Conservation (phyloP, 2,888 invertebrate genomes). For the Patella ulyssiponensis region DNA sequence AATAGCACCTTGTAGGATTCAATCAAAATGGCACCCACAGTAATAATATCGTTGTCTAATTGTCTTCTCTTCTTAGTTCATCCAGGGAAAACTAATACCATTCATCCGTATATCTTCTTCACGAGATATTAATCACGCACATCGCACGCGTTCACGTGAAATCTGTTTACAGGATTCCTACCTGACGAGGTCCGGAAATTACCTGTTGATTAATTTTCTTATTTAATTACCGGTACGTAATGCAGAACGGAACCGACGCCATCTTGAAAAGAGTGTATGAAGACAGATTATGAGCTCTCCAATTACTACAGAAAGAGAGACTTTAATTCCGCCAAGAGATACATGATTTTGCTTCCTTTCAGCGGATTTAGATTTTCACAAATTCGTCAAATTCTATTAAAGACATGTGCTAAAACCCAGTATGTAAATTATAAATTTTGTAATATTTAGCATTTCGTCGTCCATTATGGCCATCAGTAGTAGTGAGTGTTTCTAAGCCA, state of each 20-base stretch:
- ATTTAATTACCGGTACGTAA: conserved; percentile 2
- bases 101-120: neutral
- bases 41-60: no score
- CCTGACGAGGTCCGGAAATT: neutral
- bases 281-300: conserved; percentile 1
- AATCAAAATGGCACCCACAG: no score
- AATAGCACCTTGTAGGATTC: no score
- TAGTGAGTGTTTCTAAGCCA: no score
- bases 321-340: neutral
- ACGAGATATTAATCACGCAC: conserved; percentile 1
- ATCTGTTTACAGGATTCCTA: neutral
- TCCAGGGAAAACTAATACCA: neutral
- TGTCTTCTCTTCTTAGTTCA: no score
- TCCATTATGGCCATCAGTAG: no score
- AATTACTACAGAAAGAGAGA: neutral
- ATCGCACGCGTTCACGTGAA: neutral
- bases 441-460: no score
- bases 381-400: neutral
- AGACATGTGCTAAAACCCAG: no score
- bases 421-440: no score
- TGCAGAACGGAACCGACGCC: neutral
- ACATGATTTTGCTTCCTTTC: neutral
- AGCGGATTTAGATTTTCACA: neutral
- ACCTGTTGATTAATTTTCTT: conserved; percentile 11
- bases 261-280: neutral